Evolutionary conservation across 2,888 invertebrate species (phyloP).

Genomic region (Clostera curtula): DNA sequence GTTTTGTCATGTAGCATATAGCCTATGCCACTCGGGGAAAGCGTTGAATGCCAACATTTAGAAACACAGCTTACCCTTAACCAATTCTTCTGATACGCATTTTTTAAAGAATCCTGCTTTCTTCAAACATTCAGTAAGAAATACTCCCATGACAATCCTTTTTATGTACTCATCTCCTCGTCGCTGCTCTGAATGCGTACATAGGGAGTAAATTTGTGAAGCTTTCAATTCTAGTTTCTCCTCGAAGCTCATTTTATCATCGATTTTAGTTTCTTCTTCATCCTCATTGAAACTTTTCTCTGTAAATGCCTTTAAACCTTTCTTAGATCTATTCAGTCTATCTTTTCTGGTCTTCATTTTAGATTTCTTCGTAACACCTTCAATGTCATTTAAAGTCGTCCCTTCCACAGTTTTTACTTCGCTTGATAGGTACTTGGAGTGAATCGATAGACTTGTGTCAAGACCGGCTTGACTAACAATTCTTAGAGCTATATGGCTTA

Average conservation of each 20-base stretch:
- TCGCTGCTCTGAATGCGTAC: slow-evolving; percentile 78
- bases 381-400: slow-evolving; percentile 48
- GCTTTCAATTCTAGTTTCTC: slow-evolving; percentile 53
- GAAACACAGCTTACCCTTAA: slow-evolving; percentile 42
- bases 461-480: slow-evolving; percentile 83
- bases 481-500: slow-evolving; percentile 83
- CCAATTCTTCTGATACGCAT: slow-evolving; percentile 33
- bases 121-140: slow-evolving; percentile 82
- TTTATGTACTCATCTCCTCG: slow-evolving; percentile 81
- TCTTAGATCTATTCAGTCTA: slow-evolving; percentile 52
- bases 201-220: slow-evolving; percentile 77
- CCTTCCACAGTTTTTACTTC: slow-evolving; percentile 45
- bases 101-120: slow-evolving; percentile 78
- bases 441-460: slow-evolving; percentile 59
- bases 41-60: too few species aligned
- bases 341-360: slow-evolving; percentile 62
- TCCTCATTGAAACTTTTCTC: slow-evolving; percentile 41
- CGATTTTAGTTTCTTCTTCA: slow-evolving; percentile 31
- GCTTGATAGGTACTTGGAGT: slow-evolving; percentile 52
- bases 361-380: slow-evolving; percentile 51
- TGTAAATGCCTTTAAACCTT: slow-evolving; percentile 40
- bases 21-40: too few species aligned
- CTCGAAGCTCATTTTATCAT: slow-evolving; percentile 41
- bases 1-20: too few species aligned
- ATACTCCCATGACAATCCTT: slow-evolving; percentile 84